phyloP scores from a whole-genome alignment of 1,140 invertebrate species.

The Eueides isabella region DNA sequence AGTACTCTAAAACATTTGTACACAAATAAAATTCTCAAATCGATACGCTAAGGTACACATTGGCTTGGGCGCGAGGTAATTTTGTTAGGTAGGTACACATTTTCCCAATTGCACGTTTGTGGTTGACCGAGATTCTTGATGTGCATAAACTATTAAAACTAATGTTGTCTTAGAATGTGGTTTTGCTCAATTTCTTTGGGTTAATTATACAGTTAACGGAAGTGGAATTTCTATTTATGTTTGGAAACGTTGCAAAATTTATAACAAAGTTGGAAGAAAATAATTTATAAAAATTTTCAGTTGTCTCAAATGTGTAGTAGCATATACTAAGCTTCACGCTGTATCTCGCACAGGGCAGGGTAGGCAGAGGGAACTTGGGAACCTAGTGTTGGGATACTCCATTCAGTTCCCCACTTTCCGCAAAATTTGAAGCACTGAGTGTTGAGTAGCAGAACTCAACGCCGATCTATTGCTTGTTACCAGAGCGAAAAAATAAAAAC shows the following conservation, averaged over 20 bases:
- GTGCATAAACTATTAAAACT: constrained; percentile 16
- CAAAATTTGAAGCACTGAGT: too few species aligned
- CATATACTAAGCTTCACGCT: too few species aligned
- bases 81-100: constrained; percentile 22
- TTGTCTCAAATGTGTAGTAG: too few species aligned
- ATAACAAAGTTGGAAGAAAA: too few species aligned
- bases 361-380: too few species aligned
- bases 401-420: too few species aligned
- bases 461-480: too few species aligned
- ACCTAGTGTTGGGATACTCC: too few species aligned
- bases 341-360: too few species aligned
- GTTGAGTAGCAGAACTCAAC: too few species aligned
- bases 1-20: constrained; percentile 22
- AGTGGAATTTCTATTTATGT: not conserved
- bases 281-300: too few species aligned
- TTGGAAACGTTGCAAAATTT: not conserved
- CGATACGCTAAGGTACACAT: constrained; percentile 31
- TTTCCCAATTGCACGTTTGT: constrained; percentile 30
- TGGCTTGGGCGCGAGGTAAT: constrained; percentile 20
- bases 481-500: too few species aligned
- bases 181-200: not conserved
- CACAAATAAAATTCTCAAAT: constrained; percentile 43
- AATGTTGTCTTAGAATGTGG: constrained; percentile 22
- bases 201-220: not conserved
- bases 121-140: constrained; percentile 34